These are phyloP conservation scores for Polydrusus cervinus DNA, from an alignment of 2,888 invertebrate genomes.

Conservation along the genomic window DNA sequence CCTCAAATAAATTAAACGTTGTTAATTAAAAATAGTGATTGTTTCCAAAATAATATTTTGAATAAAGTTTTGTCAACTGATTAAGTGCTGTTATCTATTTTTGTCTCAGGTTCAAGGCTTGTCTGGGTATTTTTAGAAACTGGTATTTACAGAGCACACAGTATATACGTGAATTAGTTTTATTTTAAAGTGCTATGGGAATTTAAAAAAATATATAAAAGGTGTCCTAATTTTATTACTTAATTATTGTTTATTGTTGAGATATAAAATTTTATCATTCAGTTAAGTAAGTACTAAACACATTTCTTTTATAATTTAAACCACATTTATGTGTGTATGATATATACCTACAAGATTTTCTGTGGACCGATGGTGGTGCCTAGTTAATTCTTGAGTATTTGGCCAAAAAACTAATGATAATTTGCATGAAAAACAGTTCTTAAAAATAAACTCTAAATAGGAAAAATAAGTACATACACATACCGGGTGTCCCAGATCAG, in stretches of 20 bases:
- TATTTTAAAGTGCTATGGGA: not conserved
- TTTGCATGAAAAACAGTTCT: too few relatives aligned
- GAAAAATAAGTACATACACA: too few relatives aligned
- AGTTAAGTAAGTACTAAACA: too few relatives aligned
- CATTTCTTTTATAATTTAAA: too few relatives aligned
- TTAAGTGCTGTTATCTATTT: not conserved
- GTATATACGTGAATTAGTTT: not conserved
- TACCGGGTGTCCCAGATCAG: too few relatives aligned
- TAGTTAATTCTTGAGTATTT: too few relatives aligned
- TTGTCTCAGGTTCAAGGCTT: slow-evolving; percentile 20
- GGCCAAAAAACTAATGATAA: too few relatives aligned
- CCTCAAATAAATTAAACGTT: not conserved
- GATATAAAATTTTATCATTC: too few relatives aligned
- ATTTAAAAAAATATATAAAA: not conserved
- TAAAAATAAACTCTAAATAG: too few relatives aligned
- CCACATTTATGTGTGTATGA: too few relatives aligned
- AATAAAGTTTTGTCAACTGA: slow-evolving; percentile 1
- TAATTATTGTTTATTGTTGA: not conserved
- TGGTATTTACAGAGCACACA: slow-evolving; percentile 6
- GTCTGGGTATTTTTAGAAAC: slow-evolving; percentile 19
- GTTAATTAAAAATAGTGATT: not conserved
- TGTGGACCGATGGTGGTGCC: too few relatives aligned
- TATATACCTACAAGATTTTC: too few relatives aligned
- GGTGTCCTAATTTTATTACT: not conserved
- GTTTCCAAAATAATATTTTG: slow-evolving; percentile 2